Conservation (phyloP, 2,888 invertebrate species). For the Synanthedon myopaeformis region DNA sequence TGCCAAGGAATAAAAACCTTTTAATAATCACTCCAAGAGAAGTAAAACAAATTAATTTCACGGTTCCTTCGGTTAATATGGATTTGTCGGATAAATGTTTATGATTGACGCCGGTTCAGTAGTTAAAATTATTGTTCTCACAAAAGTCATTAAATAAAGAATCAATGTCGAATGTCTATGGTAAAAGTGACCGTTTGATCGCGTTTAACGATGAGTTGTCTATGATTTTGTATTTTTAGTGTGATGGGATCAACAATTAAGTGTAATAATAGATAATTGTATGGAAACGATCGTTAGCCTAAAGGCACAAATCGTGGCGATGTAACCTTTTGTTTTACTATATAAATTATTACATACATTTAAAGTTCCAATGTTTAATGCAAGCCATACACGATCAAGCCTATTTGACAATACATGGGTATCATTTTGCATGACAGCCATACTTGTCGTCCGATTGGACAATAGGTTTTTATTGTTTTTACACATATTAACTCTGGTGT, state of each 20-base stretch:
- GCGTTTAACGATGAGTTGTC: constrained; percentile 30
- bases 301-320: neutral
- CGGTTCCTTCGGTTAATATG: neutral
- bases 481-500: too few relatives aligned
- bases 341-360: too few relatives aligned
- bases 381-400: too few relatives aligned
- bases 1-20: too few relatives aligned
- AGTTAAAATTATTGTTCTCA: constrained; percentile 21
- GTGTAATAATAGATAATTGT: constrained; percentile 44
- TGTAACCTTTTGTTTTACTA: too few relatives aligned
- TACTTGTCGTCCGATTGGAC: too few relatives aligned
- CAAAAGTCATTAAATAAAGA: constrained; percentile 32
- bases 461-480: too few relatives aligned
- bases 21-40: neutral
- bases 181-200: constrained; percentile 30
- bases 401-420: too few relatives aligned
- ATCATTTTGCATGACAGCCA: too few relatives aligned
- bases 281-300: constrained; percentile 15
- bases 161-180: constrained; percentile 32
- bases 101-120: neutral
- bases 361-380: too few relatives aligned
- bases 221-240: constrained; percentile 42
- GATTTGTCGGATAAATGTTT: neutral
- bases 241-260: constrained; percentile 45
- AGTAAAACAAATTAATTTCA: neutral